Evolutionary conservation across 2,888 invertebrate species (phyloP), one percentile per base, ranked within the genome.

Genomic region (Aspidapion aeneum): DNA sequence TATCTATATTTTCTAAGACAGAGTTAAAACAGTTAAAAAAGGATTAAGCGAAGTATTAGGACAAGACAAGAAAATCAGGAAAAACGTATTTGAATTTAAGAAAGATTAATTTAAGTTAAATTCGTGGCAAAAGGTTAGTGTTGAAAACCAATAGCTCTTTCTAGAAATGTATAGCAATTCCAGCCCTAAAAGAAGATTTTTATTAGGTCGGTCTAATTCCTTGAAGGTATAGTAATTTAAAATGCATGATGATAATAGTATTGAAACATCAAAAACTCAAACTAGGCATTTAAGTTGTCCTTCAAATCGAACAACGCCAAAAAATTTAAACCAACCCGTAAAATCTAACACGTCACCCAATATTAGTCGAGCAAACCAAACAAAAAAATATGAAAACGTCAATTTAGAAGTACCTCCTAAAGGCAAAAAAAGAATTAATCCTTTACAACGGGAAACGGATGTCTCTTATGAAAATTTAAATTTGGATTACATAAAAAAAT

Each of bases 401-500:
- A 70, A 70, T 55, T 55, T 79, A 60, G 75, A 76, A 61, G 58
- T 74, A 57, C 75, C 77, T 2, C 73, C 75, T 1, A 78, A 75
- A 61, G 69, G 69, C 21, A 72, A 66, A 49, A 75, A 73, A 60
- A 72, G 70, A 60, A 69, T 74, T n/a, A 79, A 80, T 68, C 79
- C 78, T 0, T 69, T 79, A 55, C 77, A 79, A 60, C 74, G 76
- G 18, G 77, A 77, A 16, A 79, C 79, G 49, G 77, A 80, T 12
- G 83, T 84, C 21, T 82, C 86, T 55, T 95, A 95, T 75, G 94
- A 94, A 81, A 95, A 95, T 75, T 87, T 95, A 55, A 94, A 94
- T 78, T 87, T 94, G 82, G 94, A 94, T 77, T 92, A 95, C 80
- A 94, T 97, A 65, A 90, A 93, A 18, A 88, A 91, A 68, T 83